Percentiles rank a stretch among this genome's conserved stretches.
These are phyloP conservation scores for Diaphora mendica DNA, from an alignment of 2,888 invertebrate species.

Conservation along the genomic window DNA sequence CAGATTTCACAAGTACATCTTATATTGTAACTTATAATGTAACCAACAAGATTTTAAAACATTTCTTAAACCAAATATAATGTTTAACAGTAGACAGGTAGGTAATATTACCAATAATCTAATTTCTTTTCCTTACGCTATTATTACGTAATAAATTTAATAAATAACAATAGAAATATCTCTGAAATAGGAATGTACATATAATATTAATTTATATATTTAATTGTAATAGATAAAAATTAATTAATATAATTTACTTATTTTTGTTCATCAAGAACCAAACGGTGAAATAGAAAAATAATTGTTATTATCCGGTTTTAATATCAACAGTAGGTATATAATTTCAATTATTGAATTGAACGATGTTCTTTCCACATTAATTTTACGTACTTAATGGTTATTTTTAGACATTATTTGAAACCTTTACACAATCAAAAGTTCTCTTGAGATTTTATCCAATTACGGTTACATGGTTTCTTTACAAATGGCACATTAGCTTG, in stretches of 20 bases:
- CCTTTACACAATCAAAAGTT: neutral
- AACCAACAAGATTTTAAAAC: conserved; percentile 14
- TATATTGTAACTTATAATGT: neutral
- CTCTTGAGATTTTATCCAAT: neutral
- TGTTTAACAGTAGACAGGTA: conserved; percentile 17
- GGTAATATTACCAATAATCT: conserved; percentile 25
- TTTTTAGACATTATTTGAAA: conserved; percentile 9
- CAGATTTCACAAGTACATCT: conserved; percentile 2
- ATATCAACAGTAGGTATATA: conserved; percentile 43
- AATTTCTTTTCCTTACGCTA: conserved; percentile 32
- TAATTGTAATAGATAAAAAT: conserved; percentile 25
- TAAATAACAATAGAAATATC: conserved; percentile 56
- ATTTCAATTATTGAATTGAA: conserved; percentile 48
- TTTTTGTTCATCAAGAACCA: conserved; percentile 50
- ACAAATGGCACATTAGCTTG: conserved; percentile 24
- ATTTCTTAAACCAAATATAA: conserved; percentile 25
- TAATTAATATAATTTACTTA: conserved; percentile 51
- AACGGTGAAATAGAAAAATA: conserved; percentile 61
- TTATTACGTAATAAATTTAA: conserved; percentile 42
- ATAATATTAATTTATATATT: conserved; percentile 47
- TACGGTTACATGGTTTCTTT: conserved; percentile 11
- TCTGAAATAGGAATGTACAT: conserved; percentile 61
- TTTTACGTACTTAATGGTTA: conserved; percentile 32
- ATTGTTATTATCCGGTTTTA: conserved; percentile 49
- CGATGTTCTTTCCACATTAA: conserved; percentile 45